These are phyloP conservation scores for Liodrosophila aerea DNA, from an alignment of 2,888 invertebrate species.

Conservation along the genomic window DNA sequence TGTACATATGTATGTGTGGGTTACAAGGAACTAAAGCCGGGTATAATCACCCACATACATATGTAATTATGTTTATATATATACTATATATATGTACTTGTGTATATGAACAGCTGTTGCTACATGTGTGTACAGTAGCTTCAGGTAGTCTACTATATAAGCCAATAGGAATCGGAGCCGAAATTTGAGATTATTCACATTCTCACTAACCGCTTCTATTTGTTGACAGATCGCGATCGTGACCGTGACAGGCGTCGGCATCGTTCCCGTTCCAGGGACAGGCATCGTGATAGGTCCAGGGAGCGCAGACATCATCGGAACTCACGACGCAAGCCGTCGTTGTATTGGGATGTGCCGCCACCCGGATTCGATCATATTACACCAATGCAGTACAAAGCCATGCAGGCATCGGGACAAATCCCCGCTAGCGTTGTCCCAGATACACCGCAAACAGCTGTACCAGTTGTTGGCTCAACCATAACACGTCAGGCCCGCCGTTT, in stretches of 20 bases:
- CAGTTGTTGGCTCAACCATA: slow-evolving; percentile 98
- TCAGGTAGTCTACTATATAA: too few species aligned
- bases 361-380: slow-evolving; percentile 99
- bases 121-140: too few species aligned
- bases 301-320: slow-evolving; percentile 83
- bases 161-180: too few species aligned
- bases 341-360: slow-evolving; percentile 99
- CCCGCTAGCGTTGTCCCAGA: slow-evolving; percentile 96
- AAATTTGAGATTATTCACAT: too few species aligned
- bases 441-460: slow-evolving; percentile 96
- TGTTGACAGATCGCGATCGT: slow-evolving; percentile 64
- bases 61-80: too few species aligned
- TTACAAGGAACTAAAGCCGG: too few species aligned
- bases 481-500: slow-evolving; percentile 96
- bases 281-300: slow-evolving; percentile 68
- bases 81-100: too few species aligned
- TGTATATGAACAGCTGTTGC: too few species aligned
- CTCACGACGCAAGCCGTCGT: slow-evolving; percentile 92
- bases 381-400: slow-evolving; percentile 94
- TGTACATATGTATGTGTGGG: too few species aligned
- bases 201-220: too few species aligned
- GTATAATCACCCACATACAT: too few species aligned
- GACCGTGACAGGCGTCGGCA: slow-evolving; percentile 67
- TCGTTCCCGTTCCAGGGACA: slow-evolving; percentile 69
- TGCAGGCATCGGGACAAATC: slow-evolving; percentile 96